Evolutionary conservation across 2,113 vertebrate species (phyloP).

Genomic region (Uropsilus gracilis): DNA sequence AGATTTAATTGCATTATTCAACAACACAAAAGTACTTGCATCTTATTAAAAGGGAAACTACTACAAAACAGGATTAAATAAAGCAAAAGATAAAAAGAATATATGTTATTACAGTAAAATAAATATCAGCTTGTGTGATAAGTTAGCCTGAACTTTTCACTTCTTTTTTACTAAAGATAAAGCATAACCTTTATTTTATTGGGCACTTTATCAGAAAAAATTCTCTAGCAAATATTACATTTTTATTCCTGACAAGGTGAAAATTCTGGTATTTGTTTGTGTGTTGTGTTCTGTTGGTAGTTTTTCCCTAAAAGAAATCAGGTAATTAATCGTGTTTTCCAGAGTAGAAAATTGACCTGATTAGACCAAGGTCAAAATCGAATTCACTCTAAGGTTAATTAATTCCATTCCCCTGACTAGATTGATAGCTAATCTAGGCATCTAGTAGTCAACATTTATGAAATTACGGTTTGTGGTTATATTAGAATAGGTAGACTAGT

Average conservation of each 20-base stretch:
- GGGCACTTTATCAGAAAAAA: background rate
- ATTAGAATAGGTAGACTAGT: background rate
- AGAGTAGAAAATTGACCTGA: conserved; percentile 70
- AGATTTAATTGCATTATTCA: background rate
- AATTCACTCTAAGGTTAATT: conserved; percentile 69
- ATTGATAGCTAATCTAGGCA: conserved; percentile 53
- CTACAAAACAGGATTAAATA: background rate
- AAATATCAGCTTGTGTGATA: background rate
- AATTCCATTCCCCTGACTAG: conserved; percentile 51
- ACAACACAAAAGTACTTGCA: background rate
- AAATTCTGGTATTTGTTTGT: background rate
- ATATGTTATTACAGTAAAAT: background rate
- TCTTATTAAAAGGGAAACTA: background rate
- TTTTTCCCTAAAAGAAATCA: conserved; percentile 54
- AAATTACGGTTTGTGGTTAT: conserved; percentile 36
- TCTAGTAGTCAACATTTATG: conserved; percentile 37
- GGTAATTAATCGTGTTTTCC: conserved; percentile 70
- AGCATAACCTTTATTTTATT: background rate
- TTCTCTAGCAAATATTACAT: background rate
- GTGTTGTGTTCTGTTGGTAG: conserved; percentile 39
- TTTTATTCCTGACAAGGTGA: conserved; percentile 12
- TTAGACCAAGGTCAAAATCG: conserved; percentile 71
- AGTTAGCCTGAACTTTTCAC: background rate
- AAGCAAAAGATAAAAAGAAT: background rate
- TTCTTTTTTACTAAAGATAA: conserved; percentile 31